Evolutionary conservation across 2,797 vertebrate species (phyloP), one percentile per base, ranked within the genome.

Genomic region (Sylvilagus floridanus): DNA sequence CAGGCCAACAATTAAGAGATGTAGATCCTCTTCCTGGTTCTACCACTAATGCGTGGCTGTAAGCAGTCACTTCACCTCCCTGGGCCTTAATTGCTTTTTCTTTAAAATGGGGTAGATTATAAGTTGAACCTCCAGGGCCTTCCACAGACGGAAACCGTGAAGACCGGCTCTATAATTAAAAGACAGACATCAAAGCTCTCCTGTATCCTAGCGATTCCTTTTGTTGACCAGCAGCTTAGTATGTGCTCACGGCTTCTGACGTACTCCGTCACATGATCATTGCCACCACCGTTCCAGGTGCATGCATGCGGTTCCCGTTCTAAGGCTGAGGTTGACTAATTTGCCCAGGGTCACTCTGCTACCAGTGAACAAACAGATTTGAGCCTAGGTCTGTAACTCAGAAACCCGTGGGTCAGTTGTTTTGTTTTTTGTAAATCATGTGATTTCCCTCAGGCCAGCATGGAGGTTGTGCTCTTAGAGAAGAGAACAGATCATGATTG

Each of bases 151-250:
- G 63, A 16, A 84, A 47, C n/a, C 28, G 17, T 72, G 26, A 93
- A 90, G 30, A 95, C n/a, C 57, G 72, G 24, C 30, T 71, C 84
- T 82, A 35, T 75, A 96, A 47, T 57, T 75, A 81, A 50, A 69
- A 90, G 37, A 28, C 19, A 21, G 13, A 30, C 2, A 22, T 83
- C 19, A 21, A 68, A 86, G 63, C 68, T 66, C 13, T 85, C 83
- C 60, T 73, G 63, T 28, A 57, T 86, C 50, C 21, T 24, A 75
- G 17, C 42, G 57, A 47, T 81, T 54, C 6, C 69, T 83, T 69
- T 71, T 35, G 28, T 78, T n/a, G 62, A 69, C 88, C 54, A 10
- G 79, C 62, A 37, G n/a, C 13, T 65, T 73, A n/a, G 42, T 62
- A 26, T 63, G n/a, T 81, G 19, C 52, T 88, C 7, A 10, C 52